Conservation (phyloP, 2,797 vertebrate species). For the Sitta carolinensis region DNA sequence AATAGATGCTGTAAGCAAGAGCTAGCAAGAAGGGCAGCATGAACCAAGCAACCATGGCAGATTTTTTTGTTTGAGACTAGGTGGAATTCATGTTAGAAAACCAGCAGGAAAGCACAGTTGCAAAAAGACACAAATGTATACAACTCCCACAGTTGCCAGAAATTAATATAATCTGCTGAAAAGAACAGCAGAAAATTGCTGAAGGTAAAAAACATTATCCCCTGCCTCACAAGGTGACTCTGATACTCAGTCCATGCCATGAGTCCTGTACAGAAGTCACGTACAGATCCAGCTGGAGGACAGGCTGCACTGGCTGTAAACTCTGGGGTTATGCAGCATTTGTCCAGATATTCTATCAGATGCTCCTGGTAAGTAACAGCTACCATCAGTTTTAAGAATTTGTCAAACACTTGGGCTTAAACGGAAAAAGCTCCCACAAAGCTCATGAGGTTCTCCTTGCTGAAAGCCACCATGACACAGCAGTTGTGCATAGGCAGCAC, state of each 20-base stretch:
- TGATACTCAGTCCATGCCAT: not conserved
- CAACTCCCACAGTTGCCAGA: not conserved
- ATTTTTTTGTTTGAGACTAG: not conserved
- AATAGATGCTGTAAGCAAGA: not conserved
- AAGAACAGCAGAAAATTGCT: not conserved
- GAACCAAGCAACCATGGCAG: not conserved
- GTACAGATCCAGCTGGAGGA: not conserved
- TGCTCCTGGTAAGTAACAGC: not conserved
- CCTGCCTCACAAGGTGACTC: not conserved
- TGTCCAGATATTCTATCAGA: not conserved
- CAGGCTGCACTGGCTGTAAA: not conserved
- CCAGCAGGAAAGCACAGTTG: not conserved
- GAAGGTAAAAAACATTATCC: not conserved
- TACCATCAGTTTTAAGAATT: not conserved
- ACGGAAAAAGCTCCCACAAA: not conserved
- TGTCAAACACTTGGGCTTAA: not conserved
- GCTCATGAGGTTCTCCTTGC: not conserved
- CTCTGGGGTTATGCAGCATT: not conserved
- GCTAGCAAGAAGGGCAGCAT: not conserved
- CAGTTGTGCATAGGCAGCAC: rapidly evolving
- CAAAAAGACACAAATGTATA: not conserved
- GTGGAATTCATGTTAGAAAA: not conserved
- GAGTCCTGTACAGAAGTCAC: not conserved
- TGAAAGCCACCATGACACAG: not conserved
- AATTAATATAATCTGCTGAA: not conserved